phyloP scores from a whole-genome alignment of 2,797 vertebrate species.

The Sylvilagus floridanus region DNA sequence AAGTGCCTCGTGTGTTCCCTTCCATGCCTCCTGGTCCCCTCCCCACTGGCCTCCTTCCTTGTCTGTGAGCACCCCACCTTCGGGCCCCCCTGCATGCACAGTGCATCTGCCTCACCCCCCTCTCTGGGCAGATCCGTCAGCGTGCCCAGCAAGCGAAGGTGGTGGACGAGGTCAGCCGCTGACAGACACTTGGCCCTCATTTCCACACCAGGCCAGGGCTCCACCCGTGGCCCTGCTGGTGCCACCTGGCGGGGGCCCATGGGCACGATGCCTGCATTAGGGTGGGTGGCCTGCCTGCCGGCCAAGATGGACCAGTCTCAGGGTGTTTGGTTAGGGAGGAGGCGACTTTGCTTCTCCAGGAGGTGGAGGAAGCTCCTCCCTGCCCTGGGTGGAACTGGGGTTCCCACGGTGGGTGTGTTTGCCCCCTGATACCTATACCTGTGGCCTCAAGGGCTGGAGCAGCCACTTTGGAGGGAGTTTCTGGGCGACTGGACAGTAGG shows the following conservation, averaged over 20 bases:
- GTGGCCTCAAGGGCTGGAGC: background rate
- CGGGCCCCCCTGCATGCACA: background rate
- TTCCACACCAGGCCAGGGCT: background rate
- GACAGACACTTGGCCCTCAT: background rate
- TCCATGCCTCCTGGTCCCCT: background rate
- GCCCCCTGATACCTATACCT: conserved; percentile 10
- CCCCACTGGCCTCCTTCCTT: too few species aligned
- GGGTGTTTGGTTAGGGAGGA: background rate
- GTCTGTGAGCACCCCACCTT: background rate
- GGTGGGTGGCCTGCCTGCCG: conserved; percentile 40
- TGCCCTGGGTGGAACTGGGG: background rate
- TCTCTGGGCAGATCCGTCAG: background rate
- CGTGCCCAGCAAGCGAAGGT: background rate
- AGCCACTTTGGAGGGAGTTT: background rate
- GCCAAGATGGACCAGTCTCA: background rate
- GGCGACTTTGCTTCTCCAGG: background rate
- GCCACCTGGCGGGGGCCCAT: background rate
- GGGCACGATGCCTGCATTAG: conserved; percentile 37
- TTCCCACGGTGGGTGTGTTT: background rate
- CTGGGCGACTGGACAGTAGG: conserved; percentile 70
- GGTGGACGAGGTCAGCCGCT: background rate
- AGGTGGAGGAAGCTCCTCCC: background rate
- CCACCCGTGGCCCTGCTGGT: background rate
- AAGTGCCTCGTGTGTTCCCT: background rate
- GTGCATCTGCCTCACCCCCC: background rate